Conservation (phyloP, 2,888 invertebrate species). For the Metacarcinus magister region DNA sequence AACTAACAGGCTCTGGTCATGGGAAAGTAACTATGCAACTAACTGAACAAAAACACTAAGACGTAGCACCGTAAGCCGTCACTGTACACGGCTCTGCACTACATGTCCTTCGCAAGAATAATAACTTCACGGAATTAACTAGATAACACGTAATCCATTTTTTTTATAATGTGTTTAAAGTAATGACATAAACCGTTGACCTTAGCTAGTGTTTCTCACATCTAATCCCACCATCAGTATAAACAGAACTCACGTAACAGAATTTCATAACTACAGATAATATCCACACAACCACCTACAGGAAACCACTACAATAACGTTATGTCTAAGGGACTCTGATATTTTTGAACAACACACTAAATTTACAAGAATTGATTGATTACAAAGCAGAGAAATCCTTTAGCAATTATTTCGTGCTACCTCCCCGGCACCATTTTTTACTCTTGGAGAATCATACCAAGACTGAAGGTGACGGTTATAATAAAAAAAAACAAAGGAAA, state of each 20-base stretch:
- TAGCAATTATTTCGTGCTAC: too few relatives aligned
- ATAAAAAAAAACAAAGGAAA: not conserved
- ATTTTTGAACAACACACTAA: too few relatives aligned
- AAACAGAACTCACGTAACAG: not conserved
- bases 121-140: constrained; percentile 21
- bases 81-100: not conserved
- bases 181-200: not conserved
- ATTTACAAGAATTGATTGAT: too few relatives aligned
- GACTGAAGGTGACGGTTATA: not conserved
- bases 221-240: not conserved
- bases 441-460: not conserved
- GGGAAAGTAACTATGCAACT: not conserved
- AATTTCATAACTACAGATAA: not conserved
- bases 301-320: too few relatives aligned
- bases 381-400: too few relatives aligned
- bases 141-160: not conserved
- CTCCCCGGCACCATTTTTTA: too few relatives aligned
- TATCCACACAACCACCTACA: not conserved
- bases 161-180: not conserved
- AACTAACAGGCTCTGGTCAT: not conserved
- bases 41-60: not conserved
- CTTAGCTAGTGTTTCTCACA: too few relatives aligned
- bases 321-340: too few relatives aligned
- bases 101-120: not conserved
- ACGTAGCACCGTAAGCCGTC: too few relatives aligned